A percentile compares a stretch with the other conserved stretches of the same genome.
Conservation (phyloP, 2,113 vertebrate species). For the Chrysemys picta region DNA sequence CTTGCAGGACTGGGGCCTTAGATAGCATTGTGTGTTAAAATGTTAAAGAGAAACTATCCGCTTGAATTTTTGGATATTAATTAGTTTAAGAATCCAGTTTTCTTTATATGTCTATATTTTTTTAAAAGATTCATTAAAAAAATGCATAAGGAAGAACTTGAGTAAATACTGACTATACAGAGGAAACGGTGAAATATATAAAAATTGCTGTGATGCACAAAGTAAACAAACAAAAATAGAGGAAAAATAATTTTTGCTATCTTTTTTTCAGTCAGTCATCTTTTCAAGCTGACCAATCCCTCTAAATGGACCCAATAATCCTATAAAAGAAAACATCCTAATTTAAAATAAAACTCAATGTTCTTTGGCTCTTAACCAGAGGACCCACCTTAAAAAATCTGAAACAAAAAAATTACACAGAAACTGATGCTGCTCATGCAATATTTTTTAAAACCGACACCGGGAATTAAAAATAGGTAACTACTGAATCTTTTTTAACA, state of each 20-base stretch:
- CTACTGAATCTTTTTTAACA: too few relatives aligned
- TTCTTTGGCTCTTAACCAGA: not conserved
- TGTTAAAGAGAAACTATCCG: too few relatives aligned
- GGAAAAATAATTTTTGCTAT: not conserved
- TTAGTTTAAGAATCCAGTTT: too few relatives aligned
- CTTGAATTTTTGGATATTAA: too few relatives aligned
- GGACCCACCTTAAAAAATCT: not conserved
- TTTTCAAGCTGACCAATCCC: not conserved
- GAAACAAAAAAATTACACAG: not conserved
- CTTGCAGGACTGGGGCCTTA: too few relatives aligned
- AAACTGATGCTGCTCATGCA: too few relatives aligned
- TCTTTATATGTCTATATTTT: too few relatives aligned
- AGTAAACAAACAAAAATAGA: too few relatives aligned
- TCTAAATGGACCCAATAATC: not conserved
- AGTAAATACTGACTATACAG: not conserved
- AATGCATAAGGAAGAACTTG: not conserved
- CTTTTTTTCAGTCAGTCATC: not conserved
- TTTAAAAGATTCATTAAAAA: too few relatives aligned
- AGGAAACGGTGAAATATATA: not conserved
- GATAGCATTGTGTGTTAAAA: too few relatives aligned
- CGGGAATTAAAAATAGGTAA: too few relatives aligned
- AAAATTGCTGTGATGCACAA: not conserved
- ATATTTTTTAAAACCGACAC: too few relatives aligned
- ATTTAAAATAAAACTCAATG: constrained; percentile 3
- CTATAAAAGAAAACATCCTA: not conserved